These are phyloP conservation scores for Villa cingulata DNA, from an alignment of 2,888 invertebrate species.

Conservation along the genomic window DNA sequence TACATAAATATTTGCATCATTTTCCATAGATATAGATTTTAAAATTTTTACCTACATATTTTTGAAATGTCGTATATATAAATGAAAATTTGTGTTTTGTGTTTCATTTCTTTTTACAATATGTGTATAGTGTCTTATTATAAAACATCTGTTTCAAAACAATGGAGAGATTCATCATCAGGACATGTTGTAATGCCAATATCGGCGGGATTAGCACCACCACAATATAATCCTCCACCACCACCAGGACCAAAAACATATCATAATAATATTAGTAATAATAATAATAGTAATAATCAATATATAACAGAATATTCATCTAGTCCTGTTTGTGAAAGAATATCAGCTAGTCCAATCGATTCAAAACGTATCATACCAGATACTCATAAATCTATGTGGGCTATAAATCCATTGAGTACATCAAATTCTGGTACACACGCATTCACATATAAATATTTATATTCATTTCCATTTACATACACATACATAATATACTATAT, in stretches of 20 bases:
- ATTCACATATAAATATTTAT: no score
- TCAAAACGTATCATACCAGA: constrained; percentile 15
- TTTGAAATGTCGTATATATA: not conserved
- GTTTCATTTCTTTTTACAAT: no score
- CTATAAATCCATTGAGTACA: constrained; percentile 36
- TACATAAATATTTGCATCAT: no score
- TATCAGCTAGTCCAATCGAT: constrained; percentile 11
- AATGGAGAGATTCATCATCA: constrained; percentile 5
- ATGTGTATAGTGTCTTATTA: constrained; percentile 16
- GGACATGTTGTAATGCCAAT: constrained; percentile 13
- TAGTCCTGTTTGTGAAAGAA: constrained; percentile 7
- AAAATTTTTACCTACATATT: no score
- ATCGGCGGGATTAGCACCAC: constrained; percentile 10
- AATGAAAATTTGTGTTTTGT: not conserved
- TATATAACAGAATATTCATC: constrained; percentile 7
- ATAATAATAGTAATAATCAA: constrained; percentile 6
- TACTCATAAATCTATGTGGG: constrained; percentile 20
- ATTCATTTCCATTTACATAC: no score
- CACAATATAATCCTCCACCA: constrained; percentile 16
- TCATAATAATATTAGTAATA: constrained; percentile 1
- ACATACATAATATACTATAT: no score
- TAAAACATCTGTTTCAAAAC: constrained; percentile 7
- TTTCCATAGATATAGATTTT: no score
- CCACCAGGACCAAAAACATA: constrained; percentile 8
- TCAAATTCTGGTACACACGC: constrained; percentile 49